Evolutionary conservation across 2,888 invertebrate genomes (phyloP).

Genomic region (Trichopria drosophilae): DNA sequence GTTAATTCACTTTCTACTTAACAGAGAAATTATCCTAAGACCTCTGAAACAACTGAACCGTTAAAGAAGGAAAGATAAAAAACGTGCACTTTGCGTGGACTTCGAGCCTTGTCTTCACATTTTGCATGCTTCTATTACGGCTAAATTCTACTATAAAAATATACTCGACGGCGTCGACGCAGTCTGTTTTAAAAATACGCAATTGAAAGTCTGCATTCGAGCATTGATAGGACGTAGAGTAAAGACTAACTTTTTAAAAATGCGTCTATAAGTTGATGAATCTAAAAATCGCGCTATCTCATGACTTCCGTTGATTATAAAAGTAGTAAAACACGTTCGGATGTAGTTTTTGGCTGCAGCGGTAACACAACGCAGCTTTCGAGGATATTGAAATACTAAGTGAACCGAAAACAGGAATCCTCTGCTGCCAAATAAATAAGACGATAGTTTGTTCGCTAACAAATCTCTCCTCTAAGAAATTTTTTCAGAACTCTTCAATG

Average conservation of each 20-base stretch:
- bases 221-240: constrained; percentile 22
- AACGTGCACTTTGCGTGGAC: too few species aligned
- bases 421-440: constrained; percentile 22
- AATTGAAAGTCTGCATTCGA: constrained; percentile 11
- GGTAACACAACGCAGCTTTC: constrained; percentile 29
- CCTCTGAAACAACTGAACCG: too few species aligned
- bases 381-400: constrained; percentile 17
- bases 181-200: constrained; percentile 27
- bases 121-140: too few species aligned
- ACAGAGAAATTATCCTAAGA: too few species aligned
- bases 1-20: too few species aligned
- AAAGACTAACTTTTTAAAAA: constrained; percentile 20
- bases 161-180: too few species aligned
- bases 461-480: constrained; percentile 17
- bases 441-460: constrained; percentile 25
- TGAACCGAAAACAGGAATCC: constrained; percentile 10
- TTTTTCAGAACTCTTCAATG: too few species aligned
- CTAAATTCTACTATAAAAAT: constrained; percentile 31
- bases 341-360: constrained; percentile 27
- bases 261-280: constrained; percentile 16
- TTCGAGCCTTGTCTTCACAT: too few species aligned
- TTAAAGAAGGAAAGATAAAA: too few species aligned
- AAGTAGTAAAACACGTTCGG: constrained; percentile 25
- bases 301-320: constrained; percentile 19
- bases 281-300: constrained; percentile 14